Percentiles rank a stretch among this genome's conserved stretches.
phyloP scores from a whole-genome alignment of 2,888 invertebrate genomes.

The Silvanus unidentatus region DNA sequence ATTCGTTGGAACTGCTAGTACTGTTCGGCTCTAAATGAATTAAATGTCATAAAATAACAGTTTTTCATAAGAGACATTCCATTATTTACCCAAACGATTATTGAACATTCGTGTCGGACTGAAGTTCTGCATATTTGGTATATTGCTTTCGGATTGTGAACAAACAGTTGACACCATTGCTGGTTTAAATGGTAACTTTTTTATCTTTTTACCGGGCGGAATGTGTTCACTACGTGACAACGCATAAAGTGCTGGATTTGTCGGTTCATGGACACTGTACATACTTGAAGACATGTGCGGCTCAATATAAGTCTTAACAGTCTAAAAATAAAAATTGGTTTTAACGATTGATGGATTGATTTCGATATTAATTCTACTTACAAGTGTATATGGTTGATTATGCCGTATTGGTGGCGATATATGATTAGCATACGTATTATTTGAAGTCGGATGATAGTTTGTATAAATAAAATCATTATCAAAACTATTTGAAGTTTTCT shows the following conservation, averaged over 20 bases:
- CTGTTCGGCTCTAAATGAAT: constrained; percentile 37
- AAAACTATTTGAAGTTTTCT: no score
- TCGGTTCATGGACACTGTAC: constrained; percentile 44
- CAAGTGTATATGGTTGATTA: constrained; percentile 24
- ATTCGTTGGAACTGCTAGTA: constrained; percentile 81
- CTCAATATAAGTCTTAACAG: constrained; percentile 50
- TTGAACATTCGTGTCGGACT: constrained; percentile 39
- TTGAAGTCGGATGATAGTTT: no score
- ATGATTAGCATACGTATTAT: not conserved
- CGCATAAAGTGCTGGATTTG: constrained; percentile 33
- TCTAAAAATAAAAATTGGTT: constrained; percentile 34
- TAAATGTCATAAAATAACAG: constrained; percentile 7
- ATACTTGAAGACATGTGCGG: constrained; percentile 46
- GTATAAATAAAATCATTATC: no score
- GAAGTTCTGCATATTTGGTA: constrained; percentile 41
- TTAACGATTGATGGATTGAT: constrained; percentile 14
- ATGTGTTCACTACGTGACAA: constrained; percentile 36
- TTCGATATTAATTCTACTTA: not conserved
- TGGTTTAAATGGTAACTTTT: constrained; percentile 27
- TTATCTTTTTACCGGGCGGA: constrained; percentile 19
- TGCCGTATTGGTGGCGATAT: constrained; percentile 16
- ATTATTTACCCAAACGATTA: constrained; percentile 35
- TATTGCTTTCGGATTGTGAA: constrained; percentile 47
- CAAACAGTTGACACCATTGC: constrained; percentile 36
- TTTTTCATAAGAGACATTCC: not conserved